phyloP scores from a whole-genome alignment of 2,888 invertebrate species.

The Rhagophthalmus giganteus region DNA sequence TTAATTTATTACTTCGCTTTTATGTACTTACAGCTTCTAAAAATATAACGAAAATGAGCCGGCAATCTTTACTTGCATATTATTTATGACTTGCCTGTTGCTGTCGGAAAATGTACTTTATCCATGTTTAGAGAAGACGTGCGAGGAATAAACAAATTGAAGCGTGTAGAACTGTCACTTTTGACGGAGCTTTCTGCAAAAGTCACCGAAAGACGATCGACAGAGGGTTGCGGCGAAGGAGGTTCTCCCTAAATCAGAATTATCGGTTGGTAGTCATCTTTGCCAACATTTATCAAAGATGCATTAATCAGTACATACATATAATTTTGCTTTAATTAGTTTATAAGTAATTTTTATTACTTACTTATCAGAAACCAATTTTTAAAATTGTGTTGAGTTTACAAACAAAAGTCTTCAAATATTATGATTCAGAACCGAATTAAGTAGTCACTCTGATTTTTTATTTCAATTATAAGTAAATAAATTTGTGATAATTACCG shows the following conservation, averaged over 20 bases:
- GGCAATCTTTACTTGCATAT: background rate
- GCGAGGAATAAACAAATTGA: slow-evolving; percentile 29
- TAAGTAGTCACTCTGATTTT: no score
- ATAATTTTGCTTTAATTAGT: no score
- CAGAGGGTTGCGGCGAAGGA: slow-evolving; percentile 69
- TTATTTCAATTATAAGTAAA: no score
- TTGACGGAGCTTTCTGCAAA: slow-evolving; percentile 64
- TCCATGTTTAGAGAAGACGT: slow-evolving; percentile 40
- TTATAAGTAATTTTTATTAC: no score
- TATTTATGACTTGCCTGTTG: slow-evolving; percentile 32
- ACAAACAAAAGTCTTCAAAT: no score
- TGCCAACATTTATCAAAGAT: no score
- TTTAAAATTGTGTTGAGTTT: no score
- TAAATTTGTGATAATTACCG: no score
- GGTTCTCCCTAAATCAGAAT: slow-evolving; percentile 57
- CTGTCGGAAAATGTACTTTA: slow-evolving; percentile 43
- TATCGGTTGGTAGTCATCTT: background rate
- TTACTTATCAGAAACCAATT: no score
- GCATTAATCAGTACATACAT: no score
- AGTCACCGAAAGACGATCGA: slow-evolving; percentile 72
- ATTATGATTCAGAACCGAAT: no score
- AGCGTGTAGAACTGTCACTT: slow-evolving; percentile 27
- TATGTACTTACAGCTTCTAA: background rate
- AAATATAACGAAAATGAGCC: no score
- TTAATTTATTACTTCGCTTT: background rate